These are phyloP conservation scores for Xylota segnis DNA, from an alignment of 2,888 invertebrate species.

Conservation along the genomic window DNA sequence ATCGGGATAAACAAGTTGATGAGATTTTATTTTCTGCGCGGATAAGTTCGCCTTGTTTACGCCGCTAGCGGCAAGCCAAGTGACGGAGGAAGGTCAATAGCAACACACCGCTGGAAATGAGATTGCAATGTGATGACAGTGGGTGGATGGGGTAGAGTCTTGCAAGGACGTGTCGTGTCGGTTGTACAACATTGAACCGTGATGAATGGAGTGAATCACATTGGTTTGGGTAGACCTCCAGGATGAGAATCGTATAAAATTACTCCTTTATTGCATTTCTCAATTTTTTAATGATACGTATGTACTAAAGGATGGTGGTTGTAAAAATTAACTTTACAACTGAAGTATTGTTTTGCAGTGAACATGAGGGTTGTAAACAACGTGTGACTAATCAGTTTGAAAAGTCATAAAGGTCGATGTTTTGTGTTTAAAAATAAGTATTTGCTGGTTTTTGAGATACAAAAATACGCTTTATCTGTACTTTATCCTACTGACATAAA, in stretches of 20 bases:
- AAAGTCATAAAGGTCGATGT: constrained; percentile 9
- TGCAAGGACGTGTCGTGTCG: background rate
- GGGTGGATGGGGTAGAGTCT: background rate
- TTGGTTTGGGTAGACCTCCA: background rate
- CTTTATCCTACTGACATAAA: too few species aligned
- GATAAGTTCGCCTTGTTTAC: constrained; percentile 42
- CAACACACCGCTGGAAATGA: constrained; percentile 15
- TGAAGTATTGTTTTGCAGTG: constrained; percentile 30
- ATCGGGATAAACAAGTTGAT: constrained; percentile 65
- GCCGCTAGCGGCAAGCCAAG: background rate
- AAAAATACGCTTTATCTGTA: background rate
- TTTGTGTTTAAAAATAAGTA: background rate
- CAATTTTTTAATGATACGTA: constrained; percentile 56
- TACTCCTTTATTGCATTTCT: constrained; percentile 57
- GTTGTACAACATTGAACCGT: constrained; percentile 3
- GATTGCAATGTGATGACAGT: constrained; percentile 31
- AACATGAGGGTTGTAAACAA: background rate
- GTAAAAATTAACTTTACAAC: constrained; percentile 57
- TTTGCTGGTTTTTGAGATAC: background rate
- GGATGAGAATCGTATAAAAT: constrained; percentile 18
- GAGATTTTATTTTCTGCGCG: constrained; percentile 58
- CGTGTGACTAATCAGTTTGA: constrained; percentile 17
- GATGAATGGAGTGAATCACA: constrained; percentile 32
- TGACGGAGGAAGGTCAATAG: constrained; percentile 9
- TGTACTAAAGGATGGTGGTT: background rate